Evolutionary conservation across 2,113 vertebrate genomes (phyloP), one percentile per base, ranked within the genome.

Genomic region (Campylorhamphus procurvoides): DNA sequence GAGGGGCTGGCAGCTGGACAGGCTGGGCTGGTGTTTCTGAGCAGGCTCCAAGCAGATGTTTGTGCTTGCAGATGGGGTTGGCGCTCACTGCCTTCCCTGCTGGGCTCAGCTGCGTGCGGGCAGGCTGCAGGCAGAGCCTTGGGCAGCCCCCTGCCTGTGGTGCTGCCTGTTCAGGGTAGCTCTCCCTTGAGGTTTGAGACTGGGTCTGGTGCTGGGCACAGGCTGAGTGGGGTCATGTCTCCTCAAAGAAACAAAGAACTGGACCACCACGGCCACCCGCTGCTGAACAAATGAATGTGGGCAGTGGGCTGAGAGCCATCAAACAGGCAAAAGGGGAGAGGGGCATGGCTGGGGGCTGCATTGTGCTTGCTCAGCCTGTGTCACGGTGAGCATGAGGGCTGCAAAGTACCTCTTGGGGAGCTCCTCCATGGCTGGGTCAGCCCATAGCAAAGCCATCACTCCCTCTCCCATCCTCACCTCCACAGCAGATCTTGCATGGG

Each of bases 41-140:
- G 93, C 3, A 7, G 90, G 84, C 81, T 97, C 96, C 93, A 95
- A 93, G 95, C 93, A 97, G 96, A 94, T 97, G 95, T 94, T 96
- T 87, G 67, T 94, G 91, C 94, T 95, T 2, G 5, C 75, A 93
- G 95, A 40, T 39, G 0, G 67, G 4, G 22, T 87, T 97, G 95
- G 95, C 42, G 0, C 68, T 79, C 6, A 0, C 82, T 71, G 93
- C 78, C 63, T 88, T 83, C 84, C 95, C 91, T 1, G 27, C 91
- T 90, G 95, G 78, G 87, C 93, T 90, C 78, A 91, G 93, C 94
- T 95, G 91, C 0, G 0, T 64, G 77, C 1, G 0, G 80, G 40
- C 86, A 83, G 83, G 83, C 96, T 86, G 80, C 63, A 64, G 94
- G 62, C 90, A 84, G 84, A 56, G 49, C 23, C 83, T 44, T 3